Evolutionary conservation across 2,888 invertebrate species (phyloP).

Genomic region (Andrena flavipes): DNA sequence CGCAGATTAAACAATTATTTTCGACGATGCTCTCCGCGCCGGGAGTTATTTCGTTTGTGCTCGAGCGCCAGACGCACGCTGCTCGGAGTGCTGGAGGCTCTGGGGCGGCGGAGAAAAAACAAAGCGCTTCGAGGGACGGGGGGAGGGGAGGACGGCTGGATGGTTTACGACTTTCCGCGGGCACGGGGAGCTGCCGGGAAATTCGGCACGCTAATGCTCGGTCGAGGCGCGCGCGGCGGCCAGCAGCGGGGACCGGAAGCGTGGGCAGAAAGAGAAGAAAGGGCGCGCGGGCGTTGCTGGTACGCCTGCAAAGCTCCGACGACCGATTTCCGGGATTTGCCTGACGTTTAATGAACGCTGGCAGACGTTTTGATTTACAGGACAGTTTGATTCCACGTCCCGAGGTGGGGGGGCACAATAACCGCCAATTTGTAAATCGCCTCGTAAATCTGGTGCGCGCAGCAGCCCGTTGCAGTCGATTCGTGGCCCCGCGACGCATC

Average conservation of each 20-base stretch:
- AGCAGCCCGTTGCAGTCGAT: constrained; percentile 43
- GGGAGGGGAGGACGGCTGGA: background rate
- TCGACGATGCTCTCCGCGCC: constrained; percentile 38
- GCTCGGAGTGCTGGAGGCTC: constrained; percentile 28
- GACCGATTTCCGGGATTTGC: constrained; percentile 75
- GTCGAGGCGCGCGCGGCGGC: background rate
- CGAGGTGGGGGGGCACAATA: constrained; percentile 79
- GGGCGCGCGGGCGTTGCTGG: constrained; percentile 37
- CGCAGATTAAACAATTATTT: constrained; percentile 57
- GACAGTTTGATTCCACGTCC: constrained; percentile 83
- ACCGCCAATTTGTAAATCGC: constrained; percentile 85
- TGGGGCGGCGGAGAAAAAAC: background rate
- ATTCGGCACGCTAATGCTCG: constrained; percentile 36
- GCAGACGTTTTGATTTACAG: constrained; percentile 83
- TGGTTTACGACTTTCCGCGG: constrained; percentile 61
- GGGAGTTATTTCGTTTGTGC: constrained; percentile 38
- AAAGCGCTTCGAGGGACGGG: background rate
- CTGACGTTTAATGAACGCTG: constrained; percentile 83
- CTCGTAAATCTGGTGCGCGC: constrained; percentile 81
- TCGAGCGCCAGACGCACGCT: constrained; percentile 18
- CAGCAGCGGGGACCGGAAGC: constrained; percentile 30
- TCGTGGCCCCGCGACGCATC: constrained; percentile 32
- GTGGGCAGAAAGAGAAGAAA: constrained; percentile 16
- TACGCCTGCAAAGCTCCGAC: constrained; percentile 34
- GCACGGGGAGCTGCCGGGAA: constrained; percentile 28